A percentile compares a stretch with the other conserved stretches of the same genome.
Evolutionary conservation across 2,888 invertebrate species (phyloP).

Genomic region (Bursaphelenchus okinawaensis): DNA sequence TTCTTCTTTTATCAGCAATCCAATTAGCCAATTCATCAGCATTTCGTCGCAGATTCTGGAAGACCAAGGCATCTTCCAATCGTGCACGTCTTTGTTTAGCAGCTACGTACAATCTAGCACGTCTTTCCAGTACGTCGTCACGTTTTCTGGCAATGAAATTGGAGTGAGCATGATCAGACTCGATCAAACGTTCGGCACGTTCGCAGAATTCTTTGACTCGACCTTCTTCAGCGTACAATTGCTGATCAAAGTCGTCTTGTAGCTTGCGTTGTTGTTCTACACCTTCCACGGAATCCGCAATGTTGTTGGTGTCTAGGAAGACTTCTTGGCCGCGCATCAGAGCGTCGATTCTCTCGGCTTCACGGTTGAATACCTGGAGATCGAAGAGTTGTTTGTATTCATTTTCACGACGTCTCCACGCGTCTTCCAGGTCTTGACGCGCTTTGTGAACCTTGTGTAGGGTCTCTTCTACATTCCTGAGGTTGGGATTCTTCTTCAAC

Average conservation of each 20-base stretch:
- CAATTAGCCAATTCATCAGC: conserved; percentile 76
- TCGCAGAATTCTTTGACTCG: conserved; percentile 74
- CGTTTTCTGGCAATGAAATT: conserved; percentile 43
- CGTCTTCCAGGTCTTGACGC: conserved; percentile 20
- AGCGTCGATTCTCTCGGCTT: conserved; percentile 93
- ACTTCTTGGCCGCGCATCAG: conserved; percentile 87
- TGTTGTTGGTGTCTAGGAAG: conserved; percentile 78
- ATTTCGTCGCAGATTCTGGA: conserved; percentile 85
- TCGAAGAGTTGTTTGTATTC: conserved; percentile 67
- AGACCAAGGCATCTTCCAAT: conserved; percentile 77
- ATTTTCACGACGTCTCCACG: conserved; percentile 29
- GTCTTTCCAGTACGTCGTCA: conserved; percentile 66
- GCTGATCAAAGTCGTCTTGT: conserved; percentile 86
- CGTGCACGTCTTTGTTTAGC: conserved; percentile 63
- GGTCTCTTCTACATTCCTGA: conserved; percentile 23
- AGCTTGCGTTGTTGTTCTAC: conserved; percentile 85
- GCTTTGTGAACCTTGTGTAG: conserved; percentile 35
- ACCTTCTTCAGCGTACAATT: conserved; percentile 85
- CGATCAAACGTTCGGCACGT: conserved; percentile 75
- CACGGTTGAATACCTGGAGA: conserved; percentile 81
- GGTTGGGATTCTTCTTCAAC: conserved; percentile 62
- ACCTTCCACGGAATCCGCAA: conserved; percentile 65
- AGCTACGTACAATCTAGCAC: conserved; percentile 66
- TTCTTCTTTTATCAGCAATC: conserved; percentile 84
- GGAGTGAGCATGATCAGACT: conserved; percentile 64